Conservation (phyloP, 2,113 vertebrate species). For the Myiopsitta monachus region DNA sequence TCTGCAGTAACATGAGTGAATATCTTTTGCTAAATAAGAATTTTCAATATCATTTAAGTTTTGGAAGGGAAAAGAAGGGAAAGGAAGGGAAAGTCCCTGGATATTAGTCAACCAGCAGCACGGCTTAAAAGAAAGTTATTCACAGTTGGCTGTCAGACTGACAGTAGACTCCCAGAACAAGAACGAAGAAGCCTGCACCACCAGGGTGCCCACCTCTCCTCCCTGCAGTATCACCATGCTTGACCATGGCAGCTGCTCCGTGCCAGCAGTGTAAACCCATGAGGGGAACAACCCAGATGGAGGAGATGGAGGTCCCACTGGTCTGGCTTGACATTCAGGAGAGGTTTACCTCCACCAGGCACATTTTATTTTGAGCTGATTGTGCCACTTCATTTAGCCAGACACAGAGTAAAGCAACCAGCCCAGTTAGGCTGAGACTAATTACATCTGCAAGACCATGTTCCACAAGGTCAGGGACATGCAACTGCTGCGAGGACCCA, state of each 20-base stretch:
- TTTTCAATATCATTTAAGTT: not conserved
- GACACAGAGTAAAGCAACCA: not conserved
- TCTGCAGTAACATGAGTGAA: not conserved
- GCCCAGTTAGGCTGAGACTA: not conserved
- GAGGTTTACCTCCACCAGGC: rapidly evolving
- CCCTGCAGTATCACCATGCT: rapidly evolving
- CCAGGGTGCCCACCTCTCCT: not conserved
- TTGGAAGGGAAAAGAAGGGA: not conserved
- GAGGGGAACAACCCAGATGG: rapidly evolving
- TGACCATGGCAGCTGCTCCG: rapidly evolving
- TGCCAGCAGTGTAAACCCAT: not conserved
- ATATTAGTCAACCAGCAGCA: not conserved
- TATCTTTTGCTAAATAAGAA: not conserved
- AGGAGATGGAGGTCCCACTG: rapidly evolving
- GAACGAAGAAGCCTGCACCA: not conserved
- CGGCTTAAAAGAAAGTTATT: not conserved
- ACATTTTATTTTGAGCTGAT: rapidly evolving
- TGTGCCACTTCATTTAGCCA: not conserved
- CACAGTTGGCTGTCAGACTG: not conserved
- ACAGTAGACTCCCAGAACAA: not conserved
- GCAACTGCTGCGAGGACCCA: not conserved
- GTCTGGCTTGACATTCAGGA: rapidly evolving
- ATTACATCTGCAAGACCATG: rapidly evolving
- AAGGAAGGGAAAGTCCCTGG: too few species aligned
- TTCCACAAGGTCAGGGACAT: not conserved